Base-by-base conservation (phyloP, 2,797 vertebrate genomes). In the Sebastes iracundus region DNA sequence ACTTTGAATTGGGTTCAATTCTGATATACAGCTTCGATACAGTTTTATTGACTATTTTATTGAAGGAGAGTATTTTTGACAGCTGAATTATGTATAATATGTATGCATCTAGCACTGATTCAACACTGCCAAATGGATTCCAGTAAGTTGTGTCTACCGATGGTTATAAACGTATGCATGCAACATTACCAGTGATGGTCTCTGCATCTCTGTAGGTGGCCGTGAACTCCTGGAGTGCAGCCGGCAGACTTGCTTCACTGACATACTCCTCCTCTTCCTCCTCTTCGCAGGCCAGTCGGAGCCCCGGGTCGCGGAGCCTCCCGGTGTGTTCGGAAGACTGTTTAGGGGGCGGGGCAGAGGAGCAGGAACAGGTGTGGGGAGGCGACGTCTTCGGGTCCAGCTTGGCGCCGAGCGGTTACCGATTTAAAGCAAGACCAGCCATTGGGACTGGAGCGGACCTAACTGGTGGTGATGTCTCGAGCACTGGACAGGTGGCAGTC, bases 371-470 rank as follows among this genome's bases (percentile, higher is more conserved):
- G 96, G 96, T 93, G 92, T 92, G 85, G 92, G 95, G 95, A 96
- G 95, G 95, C 87, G 88, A 92, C 94, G 94, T 96, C 96, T 95
- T 94, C 94, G 97, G 90, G 97, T 98, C 98, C 98, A 99, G 98
- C 97, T 99, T 99, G 98, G 95, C 98, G 95, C 97, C 93, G 96
- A 95, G 80, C 95, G 88, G 97, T 99, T 97, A 99, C 93, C 70
- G 93, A 68, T 85, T 85, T 89, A 92, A 94, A 86, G 93, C 92
- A 87, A 93, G 94, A 96, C 93, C 88, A 95, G 97, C 98, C 98
- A 98, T 98, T 90, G 88, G 62, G 58, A 65, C 27, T 10, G 32
- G 6, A 55, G 27, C 6, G 1, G 59, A 35, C 1, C 42, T 59
- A 67, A 58, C 7, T 7, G 61, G 12, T 69, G 14, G 27, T 38